Evolutionary conservation across 1,140 invertebrate species (phyloP), one percentile per base, ranked within the genome.

Genomic region (Lepidurus packardi): DNA sequence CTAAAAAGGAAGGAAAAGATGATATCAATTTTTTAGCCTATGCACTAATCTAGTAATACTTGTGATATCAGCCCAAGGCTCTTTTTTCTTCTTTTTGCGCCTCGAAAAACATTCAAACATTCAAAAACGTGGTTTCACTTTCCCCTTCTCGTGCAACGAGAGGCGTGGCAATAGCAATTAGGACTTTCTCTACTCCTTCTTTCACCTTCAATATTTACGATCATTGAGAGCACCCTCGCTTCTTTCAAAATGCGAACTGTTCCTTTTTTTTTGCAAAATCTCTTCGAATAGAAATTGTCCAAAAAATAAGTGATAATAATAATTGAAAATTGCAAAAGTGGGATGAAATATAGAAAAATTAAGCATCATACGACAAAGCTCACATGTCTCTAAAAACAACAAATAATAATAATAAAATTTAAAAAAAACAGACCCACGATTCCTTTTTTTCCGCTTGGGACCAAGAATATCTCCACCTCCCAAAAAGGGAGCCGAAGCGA

Each of bases 1-100:
- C 34, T 34, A 34, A 34, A 34, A 34, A 34, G 53, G 53, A 21
- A 21, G 53, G 21, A 21, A 65, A 65, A 65, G 53, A 11, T 65
- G 16, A 11, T 65, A 65, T 65, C 53, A 65, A 65, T 21, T 13
- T 21, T 65, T 65, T 65, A 65, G 16, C 13, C 53, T 65, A 65
- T n/a, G 53, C 16, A 65, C 53, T 65, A 65, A 16, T 21, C 53
- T 65, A 65, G 53, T 65, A 65, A 65, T 65, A 65, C 53, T 65
- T 65, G 53, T 65, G 53, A 65, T 65, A 65, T 65, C 53, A 65
- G 21, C 16, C 53, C 53, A 13, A 65, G 8, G 53, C 16, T 21
- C 21, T 65, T 65, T 65, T 65, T 65, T 65, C 16, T 65, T 65
- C 53, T n/a, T 21, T 21, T 13, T 16, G 16, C 5, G 6, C 21